Evolutionary conservation across 2,888 invertebrate species (phyloP).

Genomic region (Epiblema foenella): DNA sequence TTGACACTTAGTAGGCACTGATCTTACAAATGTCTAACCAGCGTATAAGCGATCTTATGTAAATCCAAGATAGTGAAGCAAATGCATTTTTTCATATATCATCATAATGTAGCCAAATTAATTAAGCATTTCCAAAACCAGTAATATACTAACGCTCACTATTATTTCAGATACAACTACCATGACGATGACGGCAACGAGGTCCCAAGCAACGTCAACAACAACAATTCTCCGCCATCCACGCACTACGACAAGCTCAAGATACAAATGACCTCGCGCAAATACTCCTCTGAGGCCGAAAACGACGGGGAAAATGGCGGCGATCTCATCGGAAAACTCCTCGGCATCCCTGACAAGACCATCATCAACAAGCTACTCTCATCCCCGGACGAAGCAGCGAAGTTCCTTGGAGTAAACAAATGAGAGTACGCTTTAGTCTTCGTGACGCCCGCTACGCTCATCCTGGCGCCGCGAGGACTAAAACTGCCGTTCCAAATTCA

Average conservation of each 20-base stretch:
- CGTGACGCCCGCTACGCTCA: conserved; percentile 78
- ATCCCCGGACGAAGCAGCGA: conserved; percentile 94
- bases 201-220: conserved; percentile 80
- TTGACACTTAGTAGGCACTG: too few relatives aligned
- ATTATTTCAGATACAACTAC: conserved; percentile 69
- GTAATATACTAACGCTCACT: conserved; percentile 15
- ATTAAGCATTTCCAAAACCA: background rate
- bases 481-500: conserved; percentile 60
- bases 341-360: conserved; percentile 94
- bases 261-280: conserved; percentile 77
- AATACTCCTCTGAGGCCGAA: conserved; percentile 79
- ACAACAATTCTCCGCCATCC: conserved; percentile 84
- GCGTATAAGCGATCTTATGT: too few relatives aligned
- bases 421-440: conserved; percentile 84
- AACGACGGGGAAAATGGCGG: conserved; percentile 85
- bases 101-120: background rate
- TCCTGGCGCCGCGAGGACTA: conserved; percentile 80
- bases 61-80: too few relatives aligned
- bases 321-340: conserved; percentile 94
- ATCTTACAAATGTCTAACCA: too few relatives aligned
- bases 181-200: conserved; percentile 79
- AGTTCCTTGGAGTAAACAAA: conserved; percentile 93
- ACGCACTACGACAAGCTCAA: conserved; percentile 83
- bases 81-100: background rate
- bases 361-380: conserved; percentile 93